Evolutionary conservation across 2,113 vertebrate genomes (phyloP), one percentile per base, ranked within the genome.

Genomic region (Oreochromis niloticus): DNA sequence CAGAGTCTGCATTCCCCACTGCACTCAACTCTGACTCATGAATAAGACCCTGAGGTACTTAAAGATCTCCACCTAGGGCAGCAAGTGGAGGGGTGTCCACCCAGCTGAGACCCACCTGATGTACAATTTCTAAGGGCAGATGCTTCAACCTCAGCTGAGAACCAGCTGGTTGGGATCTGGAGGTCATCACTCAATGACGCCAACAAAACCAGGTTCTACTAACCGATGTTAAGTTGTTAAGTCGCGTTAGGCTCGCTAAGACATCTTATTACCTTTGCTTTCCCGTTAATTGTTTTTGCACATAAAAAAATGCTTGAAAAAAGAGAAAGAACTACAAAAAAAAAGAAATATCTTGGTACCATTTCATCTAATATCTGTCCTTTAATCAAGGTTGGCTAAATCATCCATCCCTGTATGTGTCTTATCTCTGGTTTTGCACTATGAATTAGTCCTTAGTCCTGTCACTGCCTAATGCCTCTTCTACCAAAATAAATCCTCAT

Each of bases 261-360:
- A 12, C 0, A 24, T 41, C 3, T 0, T 24, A 43, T 71, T 71
- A 73, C 0, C 8, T 24, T 43, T 27, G 16, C 1, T 46, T 41
- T 43, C 0, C 1, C 14, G 36, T 22, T 71, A 68, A 71, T 71
- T 24, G 11, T 71, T 46, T 71, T 16, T 43, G 13, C 39, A 43
- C 36, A 71, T 41, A 14, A 61, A 3, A 66, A 68, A 68, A 68
- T 68, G 36, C 63, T 41, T 9, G 36, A 8, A 68, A 68, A 41
- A 41, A 0, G 7, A 41, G 34, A 22, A 68, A 13, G 19, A 68
- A 3, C 6, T 63, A 19, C 4, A 13, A 41, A 68, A 1, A 22
- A 13, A 24, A 9, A 24, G 1, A 71, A 24, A 43, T 71, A 16
- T 24, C 36, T 2, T 71, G 5, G n/a, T 43, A 24, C 2, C 39